Base-by-base conservation (phyloP, 1,140 invertebrate species). In the Microplitis demolitor region DNA sequence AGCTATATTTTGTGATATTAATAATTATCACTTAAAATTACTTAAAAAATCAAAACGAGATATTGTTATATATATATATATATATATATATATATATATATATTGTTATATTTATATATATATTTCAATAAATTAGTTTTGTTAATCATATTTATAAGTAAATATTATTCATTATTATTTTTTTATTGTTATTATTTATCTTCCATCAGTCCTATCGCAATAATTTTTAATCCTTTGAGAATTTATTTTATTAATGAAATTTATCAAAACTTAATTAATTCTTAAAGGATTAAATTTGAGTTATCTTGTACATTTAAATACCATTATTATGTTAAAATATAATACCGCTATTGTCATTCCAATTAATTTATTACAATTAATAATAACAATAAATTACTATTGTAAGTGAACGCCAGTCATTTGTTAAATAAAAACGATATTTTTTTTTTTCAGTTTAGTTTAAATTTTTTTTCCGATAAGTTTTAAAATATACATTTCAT, bases 51-150 rank as follows among this genome's bases (percentile, higher is more conserved):
- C 16, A 66, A 66, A 14, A n/a, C 53, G 54, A 6, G 16, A 54
- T 35, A 37, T 24, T 24, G 24, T 24, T 24, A 24, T 24, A 24
- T 24, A 24, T 24, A 24, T 24, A 24, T 24, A 1, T 24, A 24
- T 24, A 24, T 24, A 35, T 61, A 39, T 66, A 64, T 56, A 24
- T 24, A 1, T 24, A 24, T 24, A 24, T 24, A 35, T 61, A 39
- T 66, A 64, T 56, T 33, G n/a, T n/a, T n/a, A n/a, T n/a, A 24
- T 24, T 24, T 24, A 24, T 24, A 24, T 24, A 35, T 61, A 39
- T 66, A 64, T 56, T 33, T 71, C 16, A 71, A 71, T 71, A 71
- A 71, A 71, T 71, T 64, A 71, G 62, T 56, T 71, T 63, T 39
- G 9, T 14, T 66, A 24, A 31, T 61, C 4, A 13, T 61, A 53